Base-by-base conservation (phyloP, 2,888 invertebrate genomes). In the Epinotia brunnichana region DNA sequence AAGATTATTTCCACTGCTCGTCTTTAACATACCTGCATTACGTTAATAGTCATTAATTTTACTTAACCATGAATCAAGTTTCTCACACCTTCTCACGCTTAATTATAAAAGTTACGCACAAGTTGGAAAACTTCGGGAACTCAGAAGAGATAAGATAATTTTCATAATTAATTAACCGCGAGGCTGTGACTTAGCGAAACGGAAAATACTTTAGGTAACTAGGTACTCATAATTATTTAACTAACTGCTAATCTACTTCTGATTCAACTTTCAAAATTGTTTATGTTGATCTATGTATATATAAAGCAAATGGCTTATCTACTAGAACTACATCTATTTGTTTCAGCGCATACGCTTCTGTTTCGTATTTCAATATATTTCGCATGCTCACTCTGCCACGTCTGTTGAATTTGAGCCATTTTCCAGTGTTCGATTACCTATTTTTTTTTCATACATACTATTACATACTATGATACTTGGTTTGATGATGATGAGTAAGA, bases 151-250 rank as follows among this genome's bases (percentile, higher is more conserved):
- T 67, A 72, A 72, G 61, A 72, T 61, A 62, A 72, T 72, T 72
- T 72, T 67, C 72, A 67, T 72, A 72, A 72, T 67, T 67, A 72
- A 72, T 72, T 72, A 72, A 61, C 66, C 67, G n/a, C 72, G 67
- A 72, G 68, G 61, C 67, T 67, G 67, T 72, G 67, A 67, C 56
- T 72, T 67, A 48, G 63, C 35, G 61, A 54, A 67, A 61, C 13
- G 64, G 41, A 41, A 70, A 64, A 63, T 35, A 63, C 35, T 70
- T 70, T 48, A 48, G 21, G 39, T 57, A 64, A 63, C 63, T 48
- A 48, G 21, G 39, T 57, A 64, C 48, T 63, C 57, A 21, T 44
- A 57, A 70, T 63, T 64, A 35, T 35, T 19, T 57, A 57, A 24
- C n/a, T 29, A 56, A n/a, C 7, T 29, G 24, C 1, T 11, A 56